Percentiles rank a stretch among this genome's conserved stretches.
Evolutionary conservation across 2,797 vertebrate species (phyloP).

Genomic region (Fratercula arctica): DNA sequence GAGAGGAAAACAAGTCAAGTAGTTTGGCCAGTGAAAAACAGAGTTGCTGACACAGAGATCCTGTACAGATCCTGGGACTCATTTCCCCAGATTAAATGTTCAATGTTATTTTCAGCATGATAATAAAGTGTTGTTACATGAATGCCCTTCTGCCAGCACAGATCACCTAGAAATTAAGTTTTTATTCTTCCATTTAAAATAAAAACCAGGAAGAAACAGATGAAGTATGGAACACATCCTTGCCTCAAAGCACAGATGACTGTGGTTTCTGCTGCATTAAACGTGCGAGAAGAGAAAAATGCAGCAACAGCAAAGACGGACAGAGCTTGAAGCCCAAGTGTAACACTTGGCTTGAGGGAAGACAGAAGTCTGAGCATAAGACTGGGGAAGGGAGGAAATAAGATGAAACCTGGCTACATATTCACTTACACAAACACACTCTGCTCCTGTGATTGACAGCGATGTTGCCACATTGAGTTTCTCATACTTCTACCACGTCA

Average conservation of each 20-base stretch:
- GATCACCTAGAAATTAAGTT: neutral
- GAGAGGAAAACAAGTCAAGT: neutral
- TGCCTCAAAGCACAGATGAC: neutral
- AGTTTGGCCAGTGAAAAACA: neutral
- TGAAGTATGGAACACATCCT: neutral
- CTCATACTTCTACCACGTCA: neutral
- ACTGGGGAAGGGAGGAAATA: neutral
- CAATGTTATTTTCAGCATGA: neutral
- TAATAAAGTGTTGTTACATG: neutral
- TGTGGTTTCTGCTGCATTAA: neutral
- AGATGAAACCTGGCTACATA: neutral
- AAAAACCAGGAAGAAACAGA: neutral
- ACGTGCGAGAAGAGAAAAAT: neutral
- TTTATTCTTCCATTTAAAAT: neutral
- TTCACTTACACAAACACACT: constrained; percentile 28
- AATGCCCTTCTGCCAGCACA: neutral
- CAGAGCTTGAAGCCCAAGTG: neutral
- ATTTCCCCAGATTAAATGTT: neutral
- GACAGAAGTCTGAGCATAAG: neutral
- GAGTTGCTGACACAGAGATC: neutral
- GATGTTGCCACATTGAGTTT: constrained; percentile 23
- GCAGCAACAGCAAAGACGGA: neutral
- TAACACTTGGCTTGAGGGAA: neutral
- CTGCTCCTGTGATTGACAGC: constrained; percentile 66
- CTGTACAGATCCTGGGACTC: neutral